phyloP scores from a whole-genome alignment of 2,888 invertebrate genomes.

The Troilus luridus region DNA sequence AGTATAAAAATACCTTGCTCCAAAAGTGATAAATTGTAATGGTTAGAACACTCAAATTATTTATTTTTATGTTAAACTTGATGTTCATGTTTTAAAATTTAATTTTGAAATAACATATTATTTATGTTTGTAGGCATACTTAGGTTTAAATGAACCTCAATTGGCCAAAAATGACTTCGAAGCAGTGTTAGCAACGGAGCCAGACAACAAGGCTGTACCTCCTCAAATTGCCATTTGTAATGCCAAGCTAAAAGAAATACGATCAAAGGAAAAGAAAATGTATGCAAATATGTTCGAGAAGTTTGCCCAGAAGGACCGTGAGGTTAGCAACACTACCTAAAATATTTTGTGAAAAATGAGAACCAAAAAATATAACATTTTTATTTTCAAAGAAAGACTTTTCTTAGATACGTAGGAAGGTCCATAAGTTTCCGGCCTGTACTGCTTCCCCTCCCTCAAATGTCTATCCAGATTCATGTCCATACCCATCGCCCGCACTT shows the following conservation, averaged over 20 bases:
- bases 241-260: constrained; percentile 80
- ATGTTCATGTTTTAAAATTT: too few relatives aligned
- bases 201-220: constrained; percentile 89
- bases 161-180: constrained; percentile 85
- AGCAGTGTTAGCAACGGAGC: constrained; percentile 82
- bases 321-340: constrained; percentile 62
- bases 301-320: constrained; percentile 83
- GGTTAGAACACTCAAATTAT: not conserved
- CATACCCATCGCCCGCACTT: too few relatives aligned
- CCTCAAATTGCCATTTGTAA: constrained; percentile 83
- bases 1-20: not conserved
- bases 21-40: not conserved
- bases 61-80: not conserved
- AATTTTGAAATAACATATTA: not conserved
- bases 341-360: not conserved
- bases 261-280: constrained; percentile 85
- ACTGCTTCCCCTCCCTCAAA: too few relatives aligned
- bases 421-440: too few relatives aligned
- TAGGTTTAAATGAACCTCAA: constrained; percentile 83
- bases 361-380: constrained; percentile 33
- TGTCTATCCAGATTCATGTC: too few relatives aligned
- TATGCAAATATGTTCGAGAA: constrained; percentile 97
- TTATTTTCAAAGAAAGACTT: not conserved
- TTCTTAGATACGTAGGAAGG: too few relatives aligned
- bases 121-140: constrained; percentile 74